Conservation (phyloP, 92 coral and sea anemone genomes). For the Palythoa heliodiscus region DNA sequence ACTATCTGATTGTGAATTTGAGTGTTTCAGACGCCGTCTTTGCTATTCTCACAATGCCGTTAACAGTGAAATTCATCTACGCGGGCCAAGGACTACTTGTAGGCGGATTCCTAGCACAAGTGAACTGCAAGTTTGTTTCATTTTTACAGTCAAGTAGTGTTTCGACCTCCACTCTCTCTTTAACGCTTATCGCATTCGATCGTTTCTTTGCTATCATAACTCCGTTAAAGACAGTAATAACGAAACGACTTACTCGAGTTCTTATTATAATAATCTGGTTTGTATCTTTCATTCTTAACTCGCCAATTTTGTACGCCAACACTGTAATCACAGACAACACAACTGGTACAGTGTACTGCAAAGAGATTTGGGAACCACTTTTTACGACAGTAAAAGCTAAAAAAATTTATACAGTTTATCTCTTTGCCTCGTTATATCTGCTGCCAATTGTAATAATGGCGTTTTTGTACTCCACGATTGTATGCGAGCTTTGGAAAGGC, state of each 20-base stretch:
- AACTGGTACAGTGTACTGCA: constrained; percentile 2
- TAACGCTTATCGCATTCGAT: constrained; percentile 23
- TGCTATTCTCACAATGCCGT: constrained; percentile 27
- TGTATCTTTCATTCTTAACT: constrained; percentile 12
- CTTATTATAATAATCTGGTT: constrained; percentile 15
- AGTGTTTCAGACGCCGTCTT: constrained; percentile 19
- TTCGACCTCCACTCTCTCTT: constrained; percentile 24
- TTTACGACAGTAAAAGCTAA: neutral
- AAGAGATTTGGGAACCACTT: constrained; percentile 37
- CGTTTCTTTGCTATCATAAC: constrained; percentile 37
- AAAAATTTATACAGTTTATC: constrained; percentile 6
- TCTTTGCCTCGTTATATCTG: constrained; percentile 14
- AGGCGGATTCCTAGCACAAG: constrained; percentile 28
- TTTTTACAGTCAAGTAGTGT: constrained; percentile 22
- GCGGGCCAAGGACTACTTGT: constrained; percentile 23
- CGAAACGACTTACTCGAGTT: constrained; percentile 18
- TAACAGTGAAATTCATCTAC: constrained; percentile 10
- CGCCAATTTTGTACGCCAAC: constrained; percentile 35
- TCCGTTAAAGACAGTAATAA: constrained; percentile 26
- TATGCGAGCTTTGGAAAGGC: constrained; percentile 24
- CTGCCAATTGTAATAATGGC: constrained; percentile 26
- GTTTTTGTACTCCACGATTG: neutral
- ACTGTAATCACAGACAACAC: neutral
- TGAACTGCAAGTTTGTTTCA: constrained; percentile 25
- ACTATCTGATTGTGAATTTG: constrained; percentile 16